phyloP scores from a whole-genome alignment of 1,140 invertebrate genomes.

The Drosophila bocki region DNA sequence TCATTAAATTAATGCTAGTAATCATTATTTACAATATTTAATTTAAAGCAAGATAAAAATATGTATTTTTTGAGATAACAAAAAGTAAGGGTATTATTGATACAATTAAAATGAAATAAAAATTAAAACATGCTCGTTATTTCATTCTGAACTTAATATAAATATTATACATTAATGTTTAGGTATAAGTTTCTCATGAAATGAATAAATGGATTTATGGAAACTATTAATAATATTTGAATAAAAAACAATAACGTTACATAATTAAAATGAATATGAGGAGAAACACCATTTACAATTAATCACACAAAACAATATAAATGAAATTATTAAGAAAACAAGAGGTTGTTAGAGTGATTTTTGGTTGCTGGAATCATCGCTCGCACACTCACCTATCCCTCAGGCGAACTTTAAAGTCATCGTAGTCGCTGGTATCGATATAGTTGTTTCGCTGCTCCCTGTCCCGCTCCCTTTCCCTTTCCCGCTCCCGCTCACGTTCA shows the following conservation, averaged over 20 bases:
- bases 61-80: not conserved
- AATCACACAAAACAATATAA: not conserved
- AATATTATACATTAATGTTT: not conserved
- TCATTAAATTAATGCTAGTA: not conserved
- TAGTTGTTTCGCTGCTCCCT: slow-evolving; percentile 41
- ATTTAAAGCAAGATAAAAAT: not conserved
- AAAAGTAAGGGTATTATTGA: not conserved
- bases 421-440: slow-evolving; percentile 71
- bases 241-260: no score
- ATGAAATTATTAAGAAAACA: not conserved
- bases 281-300: not conserved
- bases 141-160: not conserved
- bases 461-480: slow-evolving; percentile 39
- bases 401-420: slow-evolving; percentile 81
- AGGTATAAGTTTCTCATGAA: no score
- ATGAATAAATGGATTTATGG: not conserved
- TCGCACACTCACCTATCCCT: slow-evolving; percentile 84
- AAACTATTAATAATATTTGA: not conserved
- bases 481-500: slow-evolving; percentile 40
- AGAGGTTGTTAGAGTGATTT: slow-evolving; percentile 11
- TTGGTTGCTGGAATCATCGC: slow-evolving; percentile 15
- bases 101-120: not conserved
- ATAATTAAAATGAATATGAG: not conserved
- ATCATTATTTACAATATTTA: not conserved
- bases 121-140: not conserved